Evolutionary conservation across 2,888 invertebrate species (phyloP), one percentile per base, ranked within the genome.

Genomic region (Ephialtes manifestator): DNA sequence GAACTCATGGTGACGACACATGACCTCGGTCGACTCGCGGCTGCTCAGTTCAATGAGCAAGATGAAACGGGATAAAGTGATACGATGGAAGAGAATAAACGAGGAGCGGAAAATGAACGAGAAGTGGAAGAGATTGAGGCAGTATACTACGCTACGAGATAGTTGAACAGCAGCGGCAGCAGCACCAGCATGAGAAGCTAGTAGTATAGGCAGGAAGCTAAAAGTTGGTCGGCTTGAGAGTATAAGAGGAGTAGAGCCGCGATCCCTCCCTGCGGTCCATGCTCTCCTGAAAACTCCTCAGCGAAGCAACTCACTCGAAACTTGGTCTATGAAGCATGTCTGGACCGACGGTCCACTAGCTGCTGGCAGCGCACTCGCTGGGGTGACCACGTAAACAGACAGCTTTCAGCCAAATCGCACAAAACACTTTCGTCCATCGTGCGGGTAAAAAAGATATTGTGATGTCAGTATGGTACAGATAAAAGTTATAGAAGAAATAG

Each of bases 321-420:
- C 83, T 80, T 71, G 28, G 53, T 65, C 71, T 28, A 75, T 80
- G 70, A 71, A 80, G 63, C 75, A 58, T 76, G 70, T 83, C 65
- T 71, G 70, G 63, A 63, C 60, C 18, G n/a, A 28, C 55, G 75
- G 58, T 60, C 31, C 63, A 35, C 63, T 20, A n/a, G 15, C 35
- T 15, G 11, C 24, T 8, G 18, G 8, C 63, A 7, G 5, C 2
- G 74, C 39, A 24, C 43, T 39, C 39, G 8, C 58, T n/a, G 18
- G 39, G 55, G 24, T 43, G 18, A 24, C 20, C 31, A 31, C 39
- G 80, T 67, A 81, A 81, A 68, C 58, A 55, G 48, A 81, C 58
- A 75, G 74, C 81, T 75, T 58, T 75, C 68, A 60, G 68, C 75
- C 48, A 81, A 81, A 81, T 75, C 48, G 74, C 55, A 72, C 74